A percentile compares a stretch with the other conserved stretches of the same genome.
These are phyloP conservation scores for Trisateles emortualis DNA, from an alignment of 2,888 invertebrate genomes.

Conservation along the genomic window DNA sequence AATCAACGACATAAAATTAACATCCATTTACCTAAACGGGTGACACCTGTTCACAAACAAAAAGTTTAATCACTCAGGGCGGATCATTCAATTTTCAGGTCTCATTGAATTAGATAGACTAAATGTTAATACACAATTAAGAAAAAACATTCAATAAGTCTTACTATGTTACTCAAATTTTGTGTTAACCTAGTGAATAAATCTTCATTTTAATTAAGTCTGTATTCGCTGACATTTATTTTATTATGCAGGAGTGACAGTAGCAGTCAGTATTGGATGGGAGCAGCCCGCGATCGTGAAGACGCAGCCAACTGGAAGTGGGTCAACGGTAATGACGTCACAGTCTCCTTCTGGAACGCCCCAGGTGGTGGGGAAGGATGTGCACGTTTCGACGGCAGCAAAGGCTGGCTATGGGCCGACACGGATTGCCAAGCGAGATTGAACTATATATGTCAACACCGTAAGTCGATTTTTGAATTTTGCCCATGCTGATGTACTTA, in stretches of 20 bases:
- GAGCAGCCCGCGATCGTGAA: slow-evolving; percentile 93
- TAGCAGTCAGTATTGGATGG: slow-evolving; percentile 98
- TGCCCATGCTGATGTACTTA: slow-evolving; percentile 7
- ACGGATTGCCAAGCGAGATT: slow-evolving; percentile 94
- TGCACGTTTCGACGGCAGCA: slow-evolving; percentile 96
- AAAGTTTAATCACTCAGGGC: too few species aligned
- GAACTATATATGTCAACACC: slow-evolving; percentile 97
- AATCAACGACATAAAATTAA: too few species aligned
- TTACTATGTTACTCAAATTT: too few species aligned
- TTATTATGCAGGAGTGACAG: slow-evolving; percentile 90
- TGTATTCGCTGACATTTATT: slow-evolving; percentile 9
- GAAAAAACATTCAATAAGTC: too few species aligned
- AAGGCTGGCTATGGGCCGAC: slow-evolving; percentile 98
- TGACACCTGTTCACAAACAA: too few species aligned
- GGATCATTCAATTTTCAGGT: too few species aligned
- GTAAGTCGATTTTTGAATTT: slow-evolving; percentile 86
- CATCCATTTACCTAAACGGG: too few species aligned
- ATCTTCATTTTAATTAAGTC: background rate
- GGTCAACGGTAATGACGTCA: slow-evolving; percentile 95
- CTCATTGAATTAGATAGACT: too few species aligned
- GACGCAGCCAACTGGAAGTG: slow-evolving; percentile 95
- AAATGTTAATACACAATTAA: too few species aligned
- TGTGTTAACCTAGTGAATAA: background rate
- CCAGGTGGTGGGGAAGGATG: slow-evolving; percentile 94
- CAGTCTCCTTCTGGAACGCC: slow-evolving; percentile 96